Evolutionary conservation across 2,888 invertebrate species (phyloP), one percentile per base, ranked within the genome.

Genomic region (Lasius fuliginosus): DNA sequence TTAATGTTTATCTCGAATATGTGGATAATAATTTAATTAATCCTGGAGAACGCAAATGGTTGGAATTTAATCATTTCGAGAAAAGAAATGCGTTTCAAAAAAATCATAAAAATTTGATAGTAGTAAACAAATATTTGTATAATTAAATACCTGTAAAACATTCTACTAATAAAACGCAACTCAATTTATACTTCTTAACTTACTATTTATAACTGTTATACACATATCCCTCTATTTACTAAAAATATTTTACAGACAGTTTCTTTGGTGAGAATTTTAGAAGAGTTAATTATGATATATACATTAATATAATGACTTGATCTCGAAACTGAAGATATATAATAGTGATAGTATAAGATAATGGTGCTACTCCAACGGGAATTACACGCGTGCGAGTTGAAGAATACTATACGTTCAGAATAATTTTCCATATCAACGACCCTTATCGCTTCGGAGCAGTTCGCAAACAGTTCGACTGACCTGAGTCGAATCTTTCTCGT

Each of bases 401-500:
- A 65, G n/a, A 36, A 36, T 65, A 36, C 36, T 53, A 40, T 12
- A 46, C 5, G 5, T 27, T 27, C 12, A n/a, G 49, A 65, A 65
- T 76, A 53, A 76, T 76, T 76, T 67, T 27, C 11, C 53, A 40
- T 53, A 65, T 27, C 76, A 56, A 67, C 27, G n/a, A 67, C 36
- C 40, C 27, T 76, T 76, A 76, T 76, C 65, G 18, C 15, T 53
- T 8, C 53, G 76, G 18, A 53, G 36, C 65, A 56, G 56, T 65
- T 36, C 27, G 76, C 76, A 76, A 76, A 64, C 62, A 64, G 65
- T 40, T 60, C 36, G 60, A 40, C 2, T 53, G 65, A 65, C 65
- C 53, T n/a, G 53, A 76, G 53, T 56, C 64, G 65, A 12, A 56
- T 76, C 40, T 67, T 56, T 40, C 27, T 76, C 53, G 53, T 56